Evolutionary conservation across 2,797 vertebrate species (phyloP), one percentile per base, ranked within the genome.

Genomic region (Neosilurus hyrtlii): DNA sequence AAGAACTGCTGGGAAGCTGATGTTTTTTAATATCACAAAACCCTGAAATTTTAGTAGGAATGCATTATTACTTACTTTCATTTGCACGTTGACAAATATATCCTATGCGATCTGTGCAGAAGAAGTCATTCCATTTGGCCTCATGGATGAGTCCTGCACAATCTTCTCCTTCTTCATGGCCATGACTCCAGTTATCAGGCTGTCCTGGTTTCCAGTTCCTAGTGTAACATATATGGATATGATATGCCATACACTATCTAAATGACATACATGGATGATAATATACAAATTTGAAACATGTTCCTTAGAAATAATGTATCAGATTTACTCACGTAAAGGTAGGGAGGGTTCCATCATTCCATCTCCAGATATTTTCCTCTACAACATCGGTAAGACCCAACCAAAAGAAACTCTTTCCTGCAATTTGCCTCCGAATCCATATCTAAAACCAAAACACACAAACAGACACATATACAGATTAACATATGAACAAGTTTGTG

Each of bases 161-260:
- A 84, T 99, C 97, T 91, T 99, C 98, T 56, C 96, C 97, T 1
- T 93, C 91, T 76, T 93, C 95, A 0, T 96, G 96, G 35, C 95
- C 95, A 0, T 96, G 95, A 72, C 89, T 94, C 98, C 98, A 99
- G 92, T 99, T 97, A 92, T 99, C 97, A 85, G 98, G 98, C 89
- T 99, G 98, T 51, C 98, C 98, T 1, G 89, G 87, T 90, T 96
- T 99, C 98, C 97, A 99, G 84, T 96, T 98, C 85, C 98, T 99
- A 93, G 37, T 65, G 52, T 78, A 11, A 73, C 7, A 43, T 56
- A 20, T 30, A 20, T 51, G 61, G 6, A 65, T 63, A 52, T 20
- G 6, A 57, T 15, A 67, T 22, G 20, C 49, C 4, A 67, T 24
- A 66, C 2, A 1, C 1, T 16, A 65, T 11, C 9, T 30, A 57